Evolutionary conservation across 2,797 vertebrate species (phyloP).

Genomic region (Cephalopachus bancanus): DNA sequence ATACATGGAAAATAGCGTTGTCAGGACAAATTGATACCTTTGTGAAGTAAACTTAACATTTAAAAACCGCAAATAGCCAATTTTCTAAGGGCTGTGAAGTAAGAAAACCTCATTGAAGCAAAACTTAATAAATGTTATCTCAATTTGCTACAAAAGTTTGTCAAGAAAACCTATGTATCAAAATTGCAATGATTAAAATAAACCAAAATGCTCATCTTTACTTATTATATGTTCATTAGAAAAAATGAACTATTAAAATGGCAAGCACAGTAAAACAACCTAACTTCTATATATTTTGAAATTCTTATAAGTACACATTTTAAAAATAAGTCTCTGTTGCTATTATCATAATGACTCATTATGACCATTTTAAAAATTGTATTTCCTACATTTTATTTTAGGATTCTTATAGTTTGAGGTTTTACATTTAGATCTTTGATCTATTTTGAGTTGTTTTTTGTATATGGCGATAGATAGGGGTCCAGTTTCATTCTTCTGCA

Average conservation of each 20-base stretch:
- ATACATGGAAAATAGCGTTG: not conserved
- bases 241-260: conserved; percentile 14
- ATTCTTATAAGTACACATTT: not conserved
- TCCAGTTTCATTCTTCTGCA: too few relatives aligned
- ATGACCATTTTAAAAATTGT: not conserved
- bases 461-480: too few relatives aligned
- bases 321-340: not conserved
- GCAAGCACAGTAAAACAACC: not conserved
- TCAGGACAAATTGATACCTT: not conserved
- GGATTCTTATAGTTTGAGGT: too few relatives aligned
- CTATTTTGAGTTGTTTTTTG: too few relatives aligned
- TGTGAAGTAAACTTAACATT: conserved; percentile 54
- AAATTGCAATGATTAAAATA: not conserved
- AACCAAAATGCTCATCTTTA: conserved; percentile 45
- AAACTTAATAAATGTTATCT: not conserved
- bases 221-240: not conserved
- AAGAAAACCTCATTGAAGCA: conserved; percentile 12
- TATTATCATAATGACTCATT: not conserved
- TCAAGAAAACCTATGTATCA: not conserved
- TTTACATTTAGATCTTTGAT: too few relatives aligned
- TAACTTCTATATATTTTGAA: not conserved
- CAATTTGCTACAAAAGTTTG: not conserved
- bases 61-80: not conserved
- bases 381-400: too few relatives aligned
- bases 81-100: conserved; percentile 19